Conservation (phyloP, 92 coral and sea anemone genomes). For the Umimayanthus kanabou region DNA sequence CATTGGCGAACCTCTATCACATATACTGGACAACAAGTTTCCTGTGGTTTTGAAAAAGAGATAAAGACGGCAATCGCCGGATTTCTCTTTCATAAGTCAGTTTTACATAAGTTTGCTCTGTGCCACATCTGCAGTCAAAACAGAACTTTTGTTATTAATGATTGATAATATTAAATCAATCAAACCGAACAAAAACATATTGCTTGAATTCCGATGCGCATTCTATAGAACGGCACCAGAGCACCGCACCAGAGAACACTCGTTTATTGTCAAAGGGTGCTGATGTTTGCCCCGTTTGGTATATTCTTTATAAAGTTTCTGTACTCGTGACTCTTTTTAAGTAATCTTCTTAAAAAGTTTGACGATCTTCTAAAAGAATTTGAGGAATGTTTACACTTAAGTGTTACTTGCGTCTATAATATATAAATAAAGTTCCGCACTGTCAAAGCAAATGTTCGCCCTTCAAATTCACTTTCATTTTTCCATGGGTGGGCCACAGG, state of each 20-base stretch:
- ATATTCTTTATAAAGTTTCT: background rate
- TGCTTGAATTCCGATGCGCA: background rate
- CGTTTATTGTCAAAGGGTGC: background rate
- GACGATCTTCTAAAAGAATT: constrained; percentile 24
- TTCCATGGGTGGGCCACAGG: constrained; percentile 7
- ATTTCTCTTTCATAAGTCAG: background rate
- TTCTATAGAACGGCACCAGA: background rate
- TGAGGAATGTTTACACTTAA: constrained; percentile 29
- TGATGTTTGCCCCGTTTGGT: no score
- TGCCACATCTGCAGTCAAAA: background rate
- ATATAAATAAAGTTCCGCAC: background rate
- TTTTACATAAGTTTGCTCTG: background rate
- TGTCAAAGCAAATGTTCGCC: constrained; percentile 17
- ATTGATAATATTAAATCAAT: constrained; percentile 22
- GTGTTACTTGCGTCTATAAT: constrained; percentile 5
- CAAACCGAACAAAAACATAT: constrained; percentile 3
- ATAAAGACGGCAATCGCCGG: background rate
- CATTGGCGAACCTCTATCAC: background rate
- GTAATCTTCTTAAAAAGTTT: constrained; percentile 18
- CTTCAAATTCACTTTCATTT: background rate
- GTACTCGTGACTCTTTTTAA: background rate
- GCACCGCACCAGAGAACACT: background rate
- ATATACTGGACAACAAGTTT: constrained; percentile 7
- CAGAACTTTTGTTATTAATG: background rate
- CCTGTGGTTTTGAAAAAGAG: background rate